Percentiles rank a stretch among this genome's conserved stretches.
These are phyloP conservation scores for Ammodytes marinus DNA, from an alignment of 2,113 vertebrate genomes.

Conservation along the genomic window DNA sequence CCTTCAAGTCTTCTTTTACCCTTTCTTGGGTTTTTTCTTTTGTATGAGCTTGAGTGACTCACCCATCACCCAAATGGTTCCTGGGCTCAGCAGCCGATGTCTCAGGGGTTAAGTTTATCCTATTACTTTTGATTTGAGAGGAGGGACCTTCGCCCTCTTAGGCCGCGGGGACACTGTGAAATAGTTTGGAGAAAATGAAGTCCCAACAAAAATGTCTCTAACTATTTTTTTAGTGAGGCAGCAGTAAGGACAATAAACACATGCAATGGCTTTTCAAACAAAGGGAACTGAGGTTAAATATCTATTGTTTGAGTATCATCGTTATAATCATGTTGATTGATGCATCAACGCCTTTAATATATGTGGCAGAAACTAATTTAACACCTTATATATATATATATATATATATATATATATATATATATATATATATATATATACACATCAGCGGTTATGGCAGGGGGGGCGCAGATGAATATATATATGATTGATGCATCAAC, in stretches of 20 bases:
- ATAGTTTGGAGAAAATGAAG: conserved; percentile 36
- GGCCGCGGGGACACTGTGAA: conserved; percentile 34
- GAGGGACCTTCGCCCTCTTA: conserved; percentile 18
- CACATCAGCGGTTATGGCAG: too few species aligned
- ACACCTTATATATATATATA: too few species aligned
- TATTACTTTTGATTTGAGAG: conserved; percentile 57
- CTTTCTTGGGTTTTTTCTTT: conserved; percentile 54
- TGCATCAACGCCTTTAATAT: neutral
- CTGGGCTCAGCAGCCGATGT: conserved; percentile 44
- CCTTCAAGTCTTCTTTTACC: conserved; percentile 51
- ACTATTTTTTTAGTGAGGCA: conserved; percentile 44
- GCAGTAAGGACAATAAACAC: conserved; percentile 13
- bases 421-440: too few species aligned
- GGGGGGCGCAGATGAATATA: too few species aligned
- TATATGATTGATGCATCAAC: neutral
- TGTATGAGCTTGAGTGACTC: conserved; percentile 52
- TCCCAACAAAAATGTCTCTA: conserved; percentile 15
- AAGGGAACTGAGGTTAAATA: conserved; percentile 5
- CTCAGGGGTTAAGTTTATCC: conserved; percentile 61
- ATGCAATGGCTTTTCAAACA: conserved; percentile 46
- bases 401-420: too few species aligned
- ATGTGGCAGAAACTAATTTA: neutral
- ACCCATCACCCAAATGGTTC: conserved; percentile 48
- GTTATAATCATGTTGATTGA: neutral
- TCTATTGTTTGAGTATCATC: conserved; percentile 4